These are phyloP conservation scores for Danio albolineatus DNA, from an alignment of 2,797 vertebrate genomes.

Conservation along the genomic window DNA sequence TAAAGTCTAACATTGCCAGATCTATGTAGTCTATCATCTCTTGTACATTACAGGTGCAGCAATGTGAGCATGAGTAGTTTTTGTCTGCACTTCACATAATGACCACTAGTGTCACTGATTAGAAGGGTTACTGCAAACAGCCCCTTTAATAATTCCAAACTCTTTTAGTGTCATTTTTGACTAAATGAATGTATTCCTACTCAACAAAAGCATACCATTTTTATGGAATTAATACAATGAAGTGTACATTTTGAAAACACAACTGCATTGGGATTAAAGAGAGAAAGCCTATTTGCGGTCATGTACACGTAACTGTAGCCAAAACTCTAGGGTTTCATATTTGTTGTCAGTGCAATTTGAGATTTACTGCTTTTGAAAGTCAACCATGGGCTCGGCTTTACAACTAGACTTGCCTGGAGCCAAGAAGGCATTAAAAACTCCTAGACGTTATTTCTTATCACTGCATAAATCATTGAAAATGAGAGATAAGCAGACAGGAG, in stretches of 20 bases:
- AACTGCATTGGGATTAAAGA: not conserved
- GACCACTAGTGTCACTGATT: too few relatives aligned
- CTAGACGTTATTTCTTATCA: conserved; percentile 34
- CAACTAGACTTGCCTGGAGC: conserved; percentile 25
- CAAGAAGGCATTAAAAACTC: conserved; percentile 22
- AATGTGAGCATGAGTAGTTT: too few relatives aligned
- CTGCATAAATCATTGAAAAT: conserved; percentile 55
- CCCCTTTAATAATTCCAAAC: too few relatives aligned
- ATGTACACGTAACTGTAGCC: conserved; percentile 22
- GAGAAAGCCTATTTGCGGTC: not conserved
- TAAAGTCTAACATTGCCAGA: too few relatives aligned
- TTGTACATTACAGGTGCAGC: too few relatives aligned
- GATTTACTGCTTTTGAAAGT: conserved; percentile 26
- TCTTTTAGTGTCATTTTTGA: too few relatives aligned
- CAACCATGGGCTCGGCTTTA: conserved; percentile 14
- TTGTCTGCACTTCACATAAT: too few relatives aligned
- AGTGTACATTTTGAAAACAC: not conserved
- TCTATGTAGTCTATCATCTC: too few relatives aligned
- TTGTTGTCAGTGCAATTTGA: conserved; percentile 22
- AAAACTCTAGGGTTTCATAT: conserved; percentile 20
- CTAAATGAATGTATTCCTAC: too few relatives aligned
- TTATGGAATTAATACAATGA: too few relatives aligned
- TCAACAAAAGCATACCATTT: too few relatives aligned
- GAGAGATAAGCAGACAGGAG: conserved; percentile 39
- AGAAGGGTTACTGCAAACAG: too few relatives aligned